These are phyloP conservation scores for Callocephalon fimbriatum DNA, from an alignment of 2,113 vertebrate species.

Conservation along the genomic window DNA sequence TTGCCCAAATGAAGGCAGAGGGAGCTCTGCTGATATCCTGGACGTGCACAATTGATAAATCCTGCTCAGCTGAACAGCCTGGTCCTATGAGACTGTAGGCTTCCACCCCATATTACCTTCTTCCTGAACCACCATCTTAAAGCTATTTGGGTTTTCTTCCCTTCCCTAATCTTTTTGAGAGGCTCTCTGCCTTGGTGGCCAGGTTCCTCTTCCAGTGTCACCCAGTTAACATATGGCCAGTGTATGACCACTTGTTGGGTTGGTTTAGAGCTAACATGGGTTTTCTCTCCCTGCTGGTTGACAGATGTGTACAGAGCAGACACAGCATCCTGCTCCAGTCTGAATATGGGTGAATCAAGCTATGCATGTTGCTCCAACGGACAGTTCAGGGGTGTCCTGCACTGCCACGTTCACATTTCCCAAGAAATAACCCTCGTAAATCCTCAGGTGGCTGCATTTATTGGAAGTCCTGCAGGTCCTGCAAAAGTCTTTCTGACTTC, in stretches of 20 bases:
- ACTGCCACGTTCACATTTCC: neutral
- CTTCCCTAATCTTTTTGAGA: neutral
- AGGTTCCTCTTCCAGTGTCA: neutral
- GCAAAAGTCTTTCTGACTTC: neutral
- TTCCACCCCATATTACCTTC: neutral
- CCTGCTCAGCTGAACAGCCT: neutral
- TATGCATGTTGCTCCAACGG: neutral
- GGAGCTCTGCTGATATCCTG: neutral
- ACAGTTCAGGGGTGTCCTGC: neutral
- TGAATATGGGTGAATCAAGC: fast-evolving
- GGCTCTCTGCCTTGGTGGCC: neutral
- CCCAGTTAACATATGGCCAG: neutral
- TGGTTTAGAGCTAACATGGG: neutral
- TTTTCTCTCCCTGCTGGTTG: neutral
- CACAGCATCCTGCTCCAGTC: neutral
- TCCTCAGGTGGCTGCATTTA: neutral
- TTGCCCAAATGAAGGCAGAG: neutral
- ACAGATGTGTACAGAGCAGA: neutral
- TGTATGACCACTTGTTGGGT: neutral
- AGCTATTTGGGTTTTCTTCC: neutral
- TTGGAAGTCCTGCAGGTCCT: neutral
- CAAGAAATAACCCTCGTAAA: neutral
- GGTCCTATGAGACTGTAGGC: neutral
- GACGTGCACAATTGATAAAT: neutral
- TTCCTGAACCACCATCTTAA: neutral